phyloP scores from a whole-genome alignment of 2,113 vertebrate species.

The Rhodinocichla rosea region DNA sequence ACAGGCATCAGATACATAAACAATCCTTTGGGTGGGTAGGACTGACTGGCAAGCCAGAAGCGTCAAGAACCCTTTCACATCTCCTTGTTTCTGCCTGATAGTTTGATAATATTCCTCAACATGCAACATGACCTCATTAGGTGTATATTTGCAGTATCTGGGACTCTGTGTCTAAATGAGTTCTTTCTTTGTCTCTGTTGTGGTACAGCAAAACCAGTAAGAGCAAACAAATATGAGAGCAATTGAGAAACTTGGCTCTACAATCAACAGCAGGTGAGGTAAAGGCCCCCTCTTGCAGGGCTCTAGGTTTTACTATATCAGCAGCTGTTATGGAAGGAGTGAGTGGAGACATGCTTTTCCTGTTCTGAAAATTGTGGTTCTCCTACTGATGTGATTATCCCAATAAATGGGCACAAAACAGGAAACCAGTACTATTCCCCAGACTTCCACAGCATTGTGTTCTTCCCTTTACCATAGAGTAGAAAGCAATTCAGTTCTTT shows the following conservation, averaged over 20 bases:
- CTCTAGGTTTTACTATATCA: background rate
- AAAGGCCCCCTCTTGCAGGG: background rate
- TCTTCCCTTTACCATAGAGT: background rate
- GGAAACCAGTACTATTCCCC: background rate
- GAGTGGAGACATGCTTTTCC: background rate
- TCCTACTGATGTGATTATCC: background rate
- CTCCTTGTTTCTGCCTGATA: background rate
- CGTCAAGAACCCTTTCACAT: background rate
- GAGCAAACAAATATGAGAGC: background rate
- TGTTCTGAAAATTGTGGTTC: fast-evolving
- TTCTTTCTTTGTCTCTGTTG: background rate
- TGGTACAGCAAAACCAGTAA: background rate
- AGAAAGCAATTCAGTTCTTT: background rate
- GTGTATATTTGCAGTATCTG: background rate
- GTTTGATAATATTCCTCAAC: background rate
- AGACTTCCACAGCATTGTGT: background rate
- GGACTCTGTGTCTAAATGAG: background rate
- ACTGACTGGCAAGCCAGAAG: background rate
- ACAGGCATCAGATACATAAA: background rate
- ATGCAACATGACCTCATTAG: background rate
- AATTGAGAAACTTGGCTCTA: background rate
- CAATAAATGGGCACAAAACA: background rate
- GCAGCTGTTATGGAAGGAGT: background rate
- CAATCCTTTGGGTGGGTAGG: too few relatives aligned
- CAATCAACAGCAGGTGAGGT: background rate